Conservation (phyloP, 2,797 vertebrate genomes). For the Coregonus sp. region DNA sequence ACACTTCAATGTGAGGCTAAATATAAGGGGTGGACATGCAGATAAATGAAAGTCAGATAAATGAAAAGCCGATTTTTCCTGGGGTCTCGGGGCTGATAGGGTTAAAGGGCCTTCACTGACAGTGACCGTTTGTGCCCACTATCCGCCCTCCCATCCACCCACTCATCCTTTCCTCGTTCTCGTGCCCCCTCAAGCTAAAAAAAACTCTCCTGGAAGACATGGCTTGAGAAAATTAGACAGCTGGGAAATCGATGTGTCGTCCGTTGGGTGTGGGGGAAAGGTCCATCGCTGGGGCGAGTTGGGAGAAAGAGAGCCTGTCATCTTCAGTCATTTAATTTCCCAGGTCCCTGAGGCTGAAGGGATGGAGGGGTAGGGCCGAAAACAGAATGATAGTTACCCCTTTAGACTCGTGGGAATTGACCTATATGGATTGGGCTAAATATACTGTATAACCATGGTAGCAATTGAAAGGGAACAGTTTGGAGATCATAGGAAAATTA, state of each 20-base stretch:
- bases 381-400: too few species aligned
- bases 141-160: not conserved
- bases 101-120: conserved; percentile 39
- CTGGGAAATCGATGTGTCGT: conserved; percentile 56
- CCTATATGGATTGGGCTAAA: too few species aligned
- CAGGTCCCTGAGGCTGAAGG: conserved; percentile 33
- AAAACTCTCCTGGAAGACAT: conserved; percentile 33
- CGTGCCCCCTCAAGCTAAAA: not conserved
- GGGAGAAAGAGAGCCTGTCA: conserved; percentile 51
- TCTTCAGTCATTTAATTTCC: conserved; percentile 63
- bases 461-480: too few species aligned
- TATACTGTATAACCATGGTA: too few species aligned
- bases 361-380: conserved; percentile 4
- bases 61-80: too few species aligned
- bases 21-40: too few species aligned
- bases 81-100: too few species aligned
- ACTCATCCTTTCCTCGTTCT: conserved; percentile 15
- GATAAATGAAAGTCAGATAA: too few species aligned
- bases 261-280: conserved; percentile 34
- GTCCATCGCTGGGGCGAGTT: conserved; percentile 24
- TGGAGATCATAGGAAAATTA: too few species aligned
- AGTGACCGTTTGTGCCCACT: not conserved
- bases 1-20: too few species aligned
- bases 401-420: too few species aligned
- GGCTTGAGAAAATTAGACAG: conserved; percentile 47